Conservation (phyloP, 2,113 vertebrate species). For the Saccopteryx leptura region DNA sequence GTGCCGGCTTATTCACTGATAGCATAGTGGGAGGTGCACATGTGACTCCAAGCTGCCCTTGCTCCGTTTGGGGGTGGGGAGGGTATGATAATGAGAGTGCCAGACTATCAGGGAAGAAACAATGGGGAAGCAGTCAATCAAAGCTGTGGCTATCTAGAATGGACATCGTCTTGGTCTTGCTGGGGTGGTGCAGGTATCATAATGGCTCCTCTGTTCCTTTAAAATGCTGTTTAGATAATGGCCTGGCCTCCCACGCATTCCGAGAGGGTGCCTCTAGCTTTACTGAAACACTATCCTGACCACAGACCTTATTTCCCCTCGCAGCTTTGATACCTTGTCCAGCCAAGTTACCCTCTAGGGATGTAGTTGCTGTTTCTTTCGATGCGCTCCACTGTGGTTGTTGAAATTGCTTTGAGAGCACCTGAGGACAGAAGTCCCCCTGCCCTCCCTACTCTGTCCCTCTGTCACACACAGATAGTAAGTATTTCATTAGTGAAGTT, state of each 20-base stretch:
- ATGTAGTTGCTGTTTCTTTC: constrained; percentile 20
- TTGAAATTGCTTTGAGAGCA: constrained; percentile 82
- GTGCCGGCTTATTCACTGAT: not conserved
- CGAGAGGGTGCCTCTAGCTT: not conserved
- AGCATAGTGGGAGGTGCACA: not conserved
- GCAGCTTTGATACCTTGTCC: constrained; percentile 52
- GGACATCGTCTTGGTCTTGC: constrained; percentile 24
- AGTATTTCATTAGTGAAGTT: constrained; percentile 85
- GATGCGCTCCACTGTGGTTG: constrained; percentile 54
- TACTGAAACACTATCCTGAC: constrained; percentile 79
- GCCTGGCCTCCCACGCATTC: constrained; percentile 15
- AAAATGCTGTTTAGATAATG: constrained; percentile 61
- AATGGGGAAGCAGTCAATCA: constrained; percentile 51
- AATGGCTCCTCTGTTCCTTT: constrained; percentile 71
- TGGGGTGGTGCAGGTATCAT: not conserved
- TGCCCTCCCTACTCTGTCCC: constrained; percentile 7
- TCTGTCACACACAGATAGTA: constrained; percentile 63
- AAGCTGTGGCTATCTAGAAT: constrained; percentile 73
- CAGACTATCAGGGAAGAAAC: not conserved
- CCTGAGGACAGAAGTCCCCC: constrained; percentile 86
- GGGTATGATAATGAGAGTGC: not conserved
- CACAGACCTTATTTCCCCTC: constrained; percentile 35
- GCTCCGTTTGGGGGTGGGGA: not conserved
- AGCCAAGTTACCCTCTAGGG: constrained; percentile 68
- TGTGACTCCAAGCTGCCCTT: constrained; percentile 13